Evolutionary conservation across 2,888 invertebrate genomes (phyloP).

Genomic region (Eupithecia inturbata): DNA sequence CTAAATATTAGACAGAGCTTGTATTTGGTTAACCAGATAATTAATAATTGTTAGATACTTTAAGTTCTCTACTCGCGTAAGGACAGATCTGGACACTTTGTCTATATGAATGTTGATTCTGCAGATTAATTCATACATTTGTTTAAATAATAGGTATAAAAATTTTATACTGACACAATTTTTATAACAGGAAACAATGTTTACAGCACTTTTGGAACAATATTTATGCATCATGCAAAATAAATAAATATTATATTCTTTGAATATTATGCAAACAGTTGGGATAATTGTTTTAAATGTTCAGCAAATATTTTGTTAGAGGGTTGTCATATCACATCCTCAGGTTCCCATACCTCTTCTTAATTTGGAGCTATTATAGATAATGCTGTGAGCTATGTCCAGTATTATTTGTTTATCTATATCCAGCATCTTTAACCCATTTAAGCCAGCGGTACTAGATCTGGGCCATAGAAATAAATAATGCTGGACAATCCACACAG

Average conservation of each 20-base stretch:
- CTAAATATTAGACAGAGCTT: background rate
- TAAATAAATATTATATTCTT: background rate
- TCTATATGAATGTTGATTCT: too few species aligned
- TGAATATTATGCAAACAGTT: background rate
- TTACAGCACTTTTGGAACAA: background rate
- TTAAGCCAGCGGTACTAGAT: too few species aligned
- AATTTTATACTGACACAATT: background rate
- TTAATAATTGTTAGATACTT: too few species aligned
- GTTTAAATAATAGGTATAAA: too few species aligned
- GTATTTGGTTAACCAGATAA: background rate
- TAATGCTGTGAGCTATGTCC: background rate
- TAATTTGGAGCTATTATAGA: too few species aligned
- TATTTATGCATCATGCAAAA: background rate
- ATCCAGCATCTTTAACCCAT: too few species aligned
- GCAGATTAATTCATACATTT: too few species aligned
- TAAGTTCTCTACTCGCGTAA: too few species aligned
- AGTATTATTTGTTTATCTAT: background rate
- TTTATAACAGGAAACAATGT: conserved; percentile 1
- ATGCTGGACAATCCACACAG: background rate
- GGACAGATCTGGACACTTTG: too few species aligned
- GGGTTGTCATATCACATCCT: too few species aligned
- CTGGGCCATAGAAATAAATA: background rate
- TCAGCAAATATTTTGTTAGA: background rate
- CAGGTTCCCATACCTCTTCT: too few species aligned
- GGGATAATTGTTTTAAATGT: background rate